These are phyloP conservation scores for Phoxinus dragarum DNA, from an alignment of 2,797 vertebrate genomes.

Conservation along the genomic window DNA sequence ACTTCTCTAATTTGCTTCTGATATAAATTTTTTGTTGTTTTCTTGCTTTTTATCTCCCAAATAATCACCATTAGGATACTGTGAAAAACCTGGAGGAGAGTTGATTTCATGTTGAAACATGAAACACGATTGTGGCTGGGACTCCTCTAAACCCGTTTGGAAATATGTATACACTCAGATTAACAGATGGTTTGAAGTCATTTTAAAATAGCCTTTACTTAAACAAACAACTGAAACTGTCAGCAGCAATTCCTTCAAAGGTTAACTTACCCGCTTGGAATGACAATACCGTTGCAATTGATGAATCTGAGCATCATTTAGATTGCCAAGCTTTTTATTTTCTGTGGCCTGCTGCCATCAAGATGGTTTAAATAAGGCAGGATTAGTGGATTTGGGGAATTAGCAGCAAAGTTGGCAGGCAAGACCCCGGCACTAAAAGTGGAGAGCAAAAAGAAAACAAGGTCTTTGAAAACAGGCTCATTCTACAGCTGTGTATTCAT, in stretches of 20 bases:
- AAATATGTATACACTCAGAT: conserved; percentile 20
- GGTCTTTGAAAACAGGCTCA: conserved; percentile 37
- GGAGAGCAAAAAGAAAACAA: conserved; percentile 71
- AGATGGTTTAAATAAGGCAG: conserved; percentile 77
- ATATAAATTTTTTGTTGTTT: neutral
- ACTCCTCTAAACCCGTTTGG: conserved; percentile 14
- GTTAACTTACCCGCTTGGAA: conserved; percentile 54
- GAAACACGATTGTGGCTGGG: neutral
- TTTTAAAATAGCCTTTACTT: conserved; percentile 31
- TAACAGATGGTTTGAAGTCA: conserved; percentile 14
- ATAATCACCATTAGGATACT: neutral
- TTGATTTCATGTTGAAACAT: neutral
- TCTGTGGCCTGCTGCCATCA: conserved; percentile 73
- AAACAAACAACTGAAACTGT: conserved; percentile 30
- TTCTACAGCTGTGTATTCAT: conserved; percentile 28
- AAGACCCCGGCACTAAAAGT: conserved; percentile 76
- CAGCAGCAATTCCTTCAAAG: conserved; percentile 55
- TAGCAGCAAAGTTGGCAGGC: conserved; percentile 76
- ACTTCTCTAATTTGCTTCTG: neutral
- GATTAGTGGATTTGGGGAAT: conserved; percentile 82
- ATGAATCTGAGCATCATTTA: conserved; percentile 64
- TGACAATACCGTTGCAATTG: conserved; percentile 59
- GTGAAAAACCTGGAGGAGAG: neutral
- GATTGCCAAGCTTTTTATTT: conserved; percentile 77
- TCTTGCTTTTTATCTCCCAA: neutral